These are phyloP conservation scores for Polymixis lichenea DNA, from an alignment of 2,888 invertebrate species.

Conservation along the genomic window DNA sequence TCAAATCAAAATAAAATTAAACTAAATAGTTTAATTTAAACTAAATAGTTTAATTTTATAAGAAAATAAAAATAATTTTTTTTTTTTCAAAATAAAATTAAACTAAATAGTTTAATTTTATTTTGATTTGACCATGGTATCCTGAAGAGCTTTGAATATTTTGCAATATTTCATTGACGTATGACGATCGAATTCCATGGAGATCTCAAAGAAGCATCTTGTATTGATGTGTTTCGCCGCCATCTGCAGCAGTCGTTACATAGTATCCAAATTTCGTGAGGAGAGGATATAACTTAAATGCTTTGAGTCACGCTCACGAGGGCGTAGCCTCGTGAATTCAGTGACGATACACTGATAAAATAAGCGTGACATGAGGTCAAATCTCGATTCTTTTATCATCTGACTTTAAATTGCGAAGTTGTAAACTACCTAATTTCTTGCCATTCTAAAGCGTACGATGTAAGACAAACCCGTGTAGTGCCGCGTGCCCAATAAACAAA, in stretches of 20 bases:
- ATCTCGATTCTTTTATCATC: conserved; percentile 32
- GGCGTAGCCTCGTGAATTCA: conserved; percentile 23
- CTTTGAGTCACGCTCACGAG: background rate
- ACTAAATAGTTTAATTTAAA: too few relatives aligned
- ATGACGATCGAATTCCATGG: too few relatives aligned
- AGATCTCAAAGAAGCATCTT: background rate
- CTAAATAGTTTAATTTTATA: too few relatives aligned
- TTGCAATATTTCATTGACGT: background rate
- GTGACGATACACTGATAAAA: conserved; percentile 22
- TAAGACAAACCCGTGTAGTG: conserved; percentile 14
- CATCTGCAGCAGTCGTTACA: background rate
- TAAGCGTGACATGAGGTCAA: conserved; percentile 32
- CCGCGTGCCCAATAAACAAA: conserved; percentile 37
- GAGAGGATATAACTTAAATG: background rate
- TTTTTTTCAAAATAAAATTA: too few relatives aligned
- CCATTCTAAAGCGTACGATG: background rate
- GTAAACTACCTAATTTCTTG: conserved; percentile 8
- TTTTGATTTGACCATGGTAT: too few relatives aligned
- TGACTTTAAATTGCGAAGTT: conserved; percentile 23
- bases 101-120: too few relatives aligned
- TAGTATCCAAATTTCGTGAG: background rate
- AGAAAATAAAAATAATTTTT: too few relatives aligned
- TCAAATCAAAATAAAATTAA: too few relatives aligned
- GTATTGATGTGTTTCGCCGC: background rate
- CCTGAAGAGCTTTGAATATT: background rate